phyloP scores from a whole-genome alignment of 2,888 invertebrate species.

The Carpatolechia fugitivella region DNA sequence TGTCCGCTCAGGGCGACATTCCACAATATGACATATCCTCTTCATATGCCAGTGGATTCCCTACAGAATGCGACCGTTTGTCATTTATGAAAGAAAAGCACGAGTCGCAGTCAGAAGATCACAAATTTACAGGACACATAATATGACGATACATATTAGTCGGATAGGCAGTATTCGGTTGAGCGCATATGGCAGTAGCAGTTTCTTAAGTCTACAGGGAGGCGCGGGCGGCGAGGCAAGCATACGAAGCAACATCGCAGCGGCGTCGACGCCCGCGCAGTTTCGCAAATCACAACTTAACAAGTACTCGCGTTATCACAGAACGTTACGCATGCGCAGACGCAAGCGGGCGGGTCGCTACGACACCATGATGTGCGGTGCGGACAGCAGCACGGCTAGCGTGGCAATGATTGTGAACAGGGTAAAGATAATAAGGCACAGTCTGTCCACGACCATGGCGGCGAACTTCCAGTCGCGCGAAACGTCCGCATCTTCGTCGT shows the following conservation, averaged over 20 bases:
- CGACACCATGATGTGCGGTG: constrained; percentile 97
- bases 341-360: constrained; percentile 82
- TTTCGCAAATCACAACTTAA: constrained; percentile 82
- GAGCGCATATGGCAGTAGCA: constrained; percentile 70
- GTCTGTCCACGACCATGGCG: constrained; percentile 99
- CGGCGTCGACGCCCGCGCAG: constrained; percentile 68
- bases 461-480: constrained; percentile 99
- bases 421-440: constrained; percentile 99
- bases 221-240: constrained; percentile 68
- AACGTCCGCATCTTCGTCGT: constrained; percentile 95
- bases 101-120: constrained; percentile 45
- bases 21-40: constrained; percentile 12
- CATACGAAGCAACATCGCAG: constrained; percentile 64
- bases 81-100: constrained; percentile 42
- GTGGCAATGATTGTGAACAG: constrained; percentile 98
- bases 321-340: constrained; percentile 78
- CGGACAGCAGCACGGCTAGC: constrained; percentile 97
- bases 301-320: constrained; percentile 85
- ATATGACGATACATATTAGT: constrained; percentile 28
- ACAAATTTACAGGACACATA: constrained; percentile 46
- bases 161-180: constrained; percentile 65
- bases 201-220: constrained; percentile 71
- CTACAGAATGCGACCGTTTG: constrained; percentile 25
- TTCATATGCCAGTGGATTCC: background rate
- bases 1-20: constrained; percentile 39